Conservation (phyloP, 2,888 invertebrate species). For the Alloscopus bannaensis region DNA sequence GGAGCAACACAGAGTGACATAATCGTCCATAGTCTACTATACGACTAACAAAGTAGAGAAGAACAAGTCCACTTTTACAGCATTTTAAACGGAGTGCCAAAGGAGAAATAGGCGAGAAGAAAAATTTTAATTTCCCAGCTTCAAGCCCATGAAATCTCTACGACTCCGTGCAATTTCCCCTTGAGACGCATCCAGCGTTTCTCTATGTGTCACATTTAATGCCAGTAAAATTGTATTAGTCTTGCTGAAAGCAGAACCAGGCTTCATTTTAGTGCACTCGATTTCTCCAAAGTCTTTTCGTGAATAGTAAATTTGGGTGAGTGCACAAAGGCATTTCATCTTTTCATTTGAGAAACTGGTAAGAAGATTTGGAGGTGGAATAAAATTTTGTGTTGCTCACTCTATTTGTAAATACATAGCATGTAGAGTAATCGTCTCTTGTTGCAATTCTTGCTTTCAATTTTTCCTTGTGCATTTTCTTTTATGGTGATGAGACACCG, state of each 20-base stretch:
- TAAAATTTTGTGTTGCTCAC: too few relatives aligned
- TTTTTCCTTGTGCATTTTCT: too few relatives aligned
- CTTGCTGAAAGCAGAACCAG: slow-evolving; percentile 23
- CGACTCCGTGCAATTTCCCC: slow-evolving; percentile 44
- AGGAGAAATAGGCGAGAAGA: neutral
- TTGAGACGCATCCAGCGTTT: slow-evolving; percentile 42
- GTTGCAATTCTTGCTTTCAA: too few relatives aligned
- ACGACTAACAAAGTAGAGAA: slow-evolving; percentile 3
- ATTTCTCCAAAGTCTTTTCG: too few relatives aligned
- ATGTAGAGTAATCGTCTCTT: too few relatives aligned
- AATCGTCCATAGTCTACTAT: neutral
- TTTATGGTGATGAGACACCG: too few relatives aligned
- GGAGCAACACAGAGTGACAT: neutral
- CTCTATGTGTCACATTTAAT: slow-evolving; percentile 41
- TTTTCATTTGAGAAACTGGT: too few relatives aligned
- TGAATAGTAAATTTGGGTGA: too few relatives aligned
- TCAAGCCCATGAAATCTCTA: slow-evolving; percentile 51
- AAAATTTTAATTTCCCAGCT: slow-evolving; percentile 44
- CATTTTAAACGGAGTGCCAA: neutral
- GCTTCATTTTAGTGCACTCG: too few relatives aligned
- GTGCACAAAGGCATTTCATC: too few relatives aligned
- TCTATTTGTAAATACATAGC: too few relatives aligned
- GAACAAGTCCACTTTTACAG: neutral
- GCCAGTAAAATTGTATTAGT: slow-evolving; percentile 36
- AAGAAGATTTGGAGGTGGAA: too few relatives aligned